Evolutionary conservation across 2,113 vertebrate genomes (phyloP), one percentile per base, ranked within the genome.

Genomic region (Perca schrenkii): DNA sequence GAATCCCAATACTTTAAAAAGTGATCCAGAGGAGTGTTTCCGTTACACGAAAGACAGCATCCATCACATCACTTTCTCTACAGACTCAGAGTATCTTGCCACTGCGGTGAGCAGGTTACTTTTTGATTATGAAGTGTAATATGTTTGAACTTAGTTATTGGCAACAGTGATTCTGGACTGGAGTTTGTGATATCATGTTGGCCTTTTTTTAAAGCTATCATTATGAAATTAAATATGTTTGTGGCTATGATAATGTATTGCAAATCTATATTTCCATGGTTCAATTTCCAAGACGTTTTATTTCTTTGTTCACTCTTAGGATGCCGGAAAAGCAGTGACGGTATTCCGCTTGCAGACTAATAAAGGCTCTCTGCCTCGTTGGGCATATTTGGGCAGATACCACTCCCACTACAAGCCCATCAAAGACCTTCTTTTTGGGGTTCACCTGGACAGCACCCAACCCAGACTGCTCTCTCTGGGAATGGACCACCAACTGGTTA

Each of bases 401-500:
- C 84, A 83, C 0, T 96, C 97, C 28, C 98, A 99, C 86, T 98
- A 95, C 93, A 96, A 96, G 77, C 95, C 94, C 80, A 97, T 99
- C 80, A 92, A 77, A 80, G 96, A 93, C 84, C 94, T 99, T 83
- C 93, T 98, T 28, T 99, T 99, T 11, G 98, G 97, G 40, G 88
- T 97, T 13, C 89, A 96, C 56, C 79, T 96, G 31, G 97, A 96
- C 84, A 96, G 92, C 82, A 91, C 88, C 0, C 68, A 96, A 68
- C 95, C 97, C 14, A 88, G 97, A n/a, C 95, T 99, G 46, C 93
- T 99, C 69, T 99, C 97, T 85, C 94, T 99, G 0, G 98, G 97
- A 19, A 94, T 90, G 87, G 98, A 99, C 89, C 86, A 95, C 28
- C 90, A 94, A 56, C 89, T 99, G 96, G 98, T 98, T 82, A 82